phyloP scores from a whole-genome alignment of 2,797 vertebrate species.

The Enteromius viviparus region DNA sequence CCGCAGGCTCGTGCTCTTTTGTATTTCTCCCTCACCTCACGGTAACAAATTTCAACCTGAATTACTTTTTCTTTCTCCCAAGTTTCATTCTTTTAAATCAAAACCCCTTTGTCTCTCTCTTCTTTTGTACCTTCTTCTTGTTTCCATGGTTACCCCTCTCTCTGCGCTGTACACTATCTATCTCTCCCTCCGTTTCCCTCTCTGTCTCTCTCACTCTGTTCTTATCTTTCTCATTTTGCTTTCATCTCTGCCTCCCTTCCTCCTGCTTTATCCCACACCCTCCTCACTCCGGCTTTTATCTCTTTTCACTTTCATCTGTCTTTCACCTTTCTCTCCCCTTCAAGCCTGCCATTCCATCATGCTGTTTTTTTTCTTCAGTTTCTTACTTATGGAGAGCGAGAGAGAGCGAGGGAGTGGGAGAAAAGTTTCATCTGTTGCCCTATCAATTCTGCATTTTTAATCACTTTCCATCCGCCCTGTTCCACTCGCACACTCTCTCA shows the following conservation, averaged over 20 bases:
- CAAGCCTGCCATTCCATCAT: slow-evolving; percentile 87
- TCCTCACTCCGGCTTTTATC: slow-evolving; percentile 86
- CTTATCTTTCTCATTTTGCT: slow-evolving; percentile 90
- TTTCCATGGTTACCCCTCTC: slow-evolving; percentile 89
- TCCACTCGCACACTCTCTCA: slow-evolving; percentile 37
- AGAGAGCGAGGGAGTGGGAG: slow-evolving; percentile 74
- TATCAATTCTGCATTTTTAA: slow-evolving; percentile 84
- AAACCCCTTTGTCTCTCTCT: slow-evolving; percentile 83
- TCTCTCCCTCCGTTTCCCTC: slow-evolving; percentile 85
- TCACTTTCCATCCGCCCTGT: slow-evolving; percentile 77
- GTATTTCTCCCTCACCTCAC: slow-evolving; percentile 77
- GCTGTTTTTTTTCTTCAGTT: slow-evolving; percentile 71
- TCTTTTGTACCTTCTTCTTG: slow-evolving; percentile 87
- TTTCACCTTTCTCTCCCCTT: slow-evolving; percentile 89
- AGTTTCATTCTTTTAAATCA: slow-evolving; percentile 88
- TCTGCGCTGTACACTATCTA: slow-evolving; percentile 85
- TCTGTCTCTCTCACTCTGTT: slow-evolving; percentile 86
- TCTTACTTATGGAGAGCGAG: slow-evolving; percentile 79
- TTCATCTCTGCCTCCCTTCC: slow-evolving; percentile 88
- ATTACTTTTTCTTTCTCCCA: slow-evolving; percentile 83
- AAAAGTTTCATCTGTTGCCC: slow-evolving; percentile 80
- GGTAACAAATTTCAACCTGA: slow-evolving; percentile 83
- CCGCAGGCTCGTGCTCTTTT: slow-evolving; percentile 64
- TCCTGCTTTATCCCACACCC: slow-evolving; percentile 87
- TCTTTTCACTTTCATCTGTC: slow-evolving; percentile 89